Base-by-base conservation (phyloP, 2,797 vertebrate species). In the Cetoscarus ocellatus region DNA sequence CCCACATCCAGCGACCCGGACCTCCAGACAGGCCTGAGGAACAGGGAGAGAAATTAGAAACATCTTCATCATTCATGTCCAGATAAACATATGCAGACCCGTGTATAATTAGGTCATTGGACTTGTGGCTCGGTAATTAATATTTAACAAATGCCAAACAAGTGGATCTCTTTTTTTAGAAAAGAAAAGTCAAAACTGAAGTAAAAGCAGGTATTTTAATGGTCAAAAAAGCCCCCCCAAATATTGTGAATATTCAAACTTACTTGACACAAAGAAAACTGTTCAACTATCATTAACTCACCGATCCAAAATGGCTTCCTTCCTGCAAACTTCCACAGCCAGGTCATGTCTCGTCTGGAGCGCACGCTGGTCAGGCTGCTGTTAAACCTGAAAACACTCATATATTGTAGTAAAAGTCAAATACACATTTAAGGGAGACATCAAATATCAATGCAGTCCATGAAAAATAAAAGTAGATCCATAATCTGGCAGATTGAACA, bases 231-330 rank as follows among this genome's bases (percentile, higher is more conserved):
- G 27, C 27, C 27, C 27, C 27, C 27, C 27, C 4, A 27, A 27
- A 27, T 4, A 27, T 27, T 4, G 27, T 27, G 27, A 27, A 27
- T 27, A 2, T 4, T 27, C n/a, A 4, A 27, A 27, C 27, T 27
- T 27, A 27, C 27, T 27, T 27, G 4, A 27, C 27, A 27, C 27
- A 27, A 27, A 27, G 27, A 4, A 27, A 27, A 27, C 27, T 27
- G 27, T 27, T 27, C 2, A 27, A 27, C 2, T 27, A 27, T 27
- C 27, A 2, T 27, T 27, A 27, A 12, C 86, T 91, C 88, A 95
- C 93, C 91, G 18, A 93, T 94, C 92, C 90, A 91, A 78, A 96
- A 93, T 0, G 88, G 79, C 62, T 89, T 88, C 87, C 88, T 93
- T 47, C 88, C 83, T 43, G 86, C 85, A 82, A 94, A 94, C 49